Base-by-base conservation (phyloP, 2,113 vertebrate genomes). In the Dryoscopus gambensis region DNA sequence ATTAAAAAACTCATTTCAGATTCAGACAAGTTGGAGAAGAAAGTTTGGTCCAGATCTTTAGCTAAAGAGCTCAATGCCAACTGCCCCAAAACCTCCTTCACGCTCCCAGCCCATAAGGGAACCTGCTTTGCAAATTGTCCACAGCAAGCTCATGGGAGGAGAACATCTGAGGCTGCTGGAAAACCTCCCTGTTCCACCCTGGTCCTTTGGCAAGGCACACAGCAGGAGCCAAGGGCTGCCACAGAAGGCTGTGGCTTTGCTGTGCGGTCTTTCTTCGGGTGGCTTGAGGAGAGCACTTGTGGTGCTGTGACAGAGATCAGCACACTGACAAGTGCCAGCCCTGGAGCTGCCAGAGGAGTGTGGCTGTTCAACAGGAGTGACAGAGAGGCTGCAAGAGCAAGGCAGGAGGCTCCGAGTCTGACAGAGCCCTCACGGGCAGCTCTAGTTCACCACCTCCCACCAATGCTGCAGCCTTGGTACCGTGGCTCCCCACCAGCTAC, bases 1-100 rank as follows among this genome's bases (percentile, higher is more conserved):
- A 47, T 89, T 95, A 50, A 62, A 94, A 94, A 97, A 47, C 55
- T 65, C 30, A 28, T 35, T 75, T 86, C 60, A 60, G 20, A 88
- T 60, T 60, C 79, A 70, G 68, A 81, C 49, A 59, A 86, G 28
- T 62, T 78, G 76, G 35, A 93, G 46, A 76, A 68, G 50, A 57
- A 81, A 69, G 33, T 64, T 87, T 78, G 76, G 47, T 78, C 80
- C 79, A 78, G 44, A 53, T 25, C n/a, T 75, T 85, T 10, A 81
- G 52, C 18, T 74, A 18, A 39, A 89, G 44, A 95, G 27, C 50
- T 86, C 67, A 65, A 73, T 17, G 14, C 18, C 49, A 88, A 31
- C 11, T 20, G 6, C 35, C 57, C 57, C 59, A 25, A 75, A 67
- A 69, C 31, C 39, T 81, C 59, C 47, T 78, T 79, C 31, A 22